Evolutionary conservation across 2,888 invertebrate genomes (phyloP).

Genomic region (Melinopterus prodromus): DNA sequence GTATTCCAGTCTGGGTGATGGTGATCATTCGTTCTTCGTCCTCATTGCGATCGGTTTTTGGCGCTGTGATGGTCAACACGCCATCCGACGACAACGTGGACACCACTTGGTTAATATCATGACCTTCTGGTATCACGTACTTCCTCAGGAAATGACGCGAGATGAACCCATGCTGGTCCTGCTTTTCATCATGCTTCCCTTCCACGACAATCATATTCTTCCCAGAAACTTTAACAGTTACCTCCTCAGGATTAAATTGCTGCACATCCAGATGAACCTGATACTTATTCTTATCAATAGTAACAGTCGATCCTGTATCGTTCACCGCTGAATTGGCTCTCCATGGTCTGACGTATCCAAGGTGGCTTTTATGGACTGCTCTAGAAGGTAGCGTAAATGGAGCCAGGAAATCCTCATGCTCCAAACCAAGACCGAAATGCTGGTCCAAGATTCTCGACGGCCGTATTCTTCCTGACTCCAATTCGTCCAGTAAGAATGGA

Average conservation of each 20-base stretch:
- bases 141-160: conserved; percentile 78
- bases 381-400: conserved; percentile 37
- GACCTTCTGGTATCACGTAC: conserved; percentile 76
- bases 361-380: conserved; percentile 13
- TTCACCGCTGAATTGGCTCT: conserved; percentile 62
- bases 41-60: conserved; percentile 59
- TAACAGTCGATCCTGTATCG: conserved; percentile 65
- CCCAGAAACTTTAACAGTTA: conserved; percentile 76
- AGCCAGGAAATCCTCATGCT: conserved; percentile 62
- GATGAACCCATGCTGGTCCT: conserved; percentile 77
- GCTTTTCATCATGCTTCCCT: conserved; percentile 79
- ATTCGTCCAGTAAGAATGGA: conserved; percentile 63
- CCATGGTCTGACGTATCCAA: conserved; percentile 60
- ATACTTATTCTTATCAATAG: conserved; percentile 71
- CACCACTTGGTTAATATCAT: conserved; percentile 73
- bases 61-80: conserved; percentile 72
- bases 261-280: conserved; percentile 77
- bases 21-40: conserved; percentile 60
- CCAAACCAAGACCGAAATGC: conserved; percentile 64
- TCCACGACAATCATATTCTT: conserved; percentile 72
- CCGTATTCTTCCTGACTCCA: conserved; percentile 60
- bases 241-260: conserved; percentile 78
- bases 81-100: conserved; percentile 82
- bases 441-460: conserved; percentile 64
- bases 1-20: conserved; percentile 56